Conservation (phyloP, 2,888 invertebrate species). For the Lasioglossum calceatum region DNA sequence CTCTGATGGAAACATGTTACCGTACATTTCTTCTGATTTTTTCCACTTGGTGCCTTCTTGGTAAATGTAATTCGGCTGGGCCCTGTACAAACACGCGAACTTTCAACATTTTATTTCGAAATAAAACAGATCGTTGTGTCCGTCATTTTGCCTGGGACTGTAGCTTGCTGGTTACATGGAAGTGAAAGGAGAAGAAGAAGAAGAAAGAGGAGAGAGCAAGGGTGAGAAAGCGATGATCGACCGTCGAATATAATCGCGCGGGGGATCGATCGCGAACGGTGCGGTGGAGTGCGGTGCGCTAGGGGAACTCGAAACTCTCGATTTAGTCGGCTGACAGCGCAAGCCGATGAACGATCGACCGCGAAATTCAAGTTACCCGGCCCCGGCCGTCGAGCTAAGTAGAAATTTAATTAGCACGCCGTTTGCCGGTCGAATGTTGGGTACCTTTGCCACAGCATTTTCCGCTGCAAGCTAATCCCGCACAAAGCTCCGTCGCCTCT, state of each 20-base stretch:
- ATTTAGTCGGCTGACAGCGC: slow-evolving; percentile 15
- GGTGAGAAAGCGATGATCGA: background rate
- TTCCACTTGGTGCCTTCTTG: no score
- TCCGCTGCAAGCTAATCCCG: slow-evolving; percentile 26
- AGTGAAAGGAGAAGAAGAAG: background rate
- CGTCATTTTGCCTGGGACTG: background rate
- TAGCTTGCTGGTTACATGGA: background rate
- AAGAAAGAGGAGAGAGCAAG: background rate
- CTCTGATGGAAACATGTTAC: no score
- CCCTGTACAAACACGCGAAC: no score
- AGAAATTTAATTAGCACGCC: slow-evolving; percentile 53
- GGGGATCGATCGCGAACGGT: background rate
- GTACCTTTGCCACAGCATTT: slow-evolving; percentile 38
- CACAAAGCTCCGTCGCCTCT: slow-evolving; percentile 19
- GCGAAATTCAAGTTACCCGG: slow-evolving; percentile 40
- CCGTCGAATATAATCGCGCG: background rate
- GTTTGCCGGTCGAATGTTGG: slow-evolving; percentile 36
- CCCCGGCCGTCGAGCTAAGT: slow-evolving; percentile 23
- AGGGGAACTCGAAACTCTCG: slow-evolving; percentile 2
- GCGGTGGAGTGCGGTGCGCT: background rate
- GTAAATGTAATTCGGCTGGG: no score
- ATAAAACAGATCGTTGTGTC: no score
- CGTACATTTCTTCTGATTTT: no score
- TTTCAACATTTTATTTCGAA: no score
- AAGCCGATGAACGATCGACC: slow-evolving; percentile 43